Percentiles rank a stretch among this genome's conserved stretches.
Conservation (phyloP, 1,140 invertebrate species). For the Dryas iulia region DNA sequence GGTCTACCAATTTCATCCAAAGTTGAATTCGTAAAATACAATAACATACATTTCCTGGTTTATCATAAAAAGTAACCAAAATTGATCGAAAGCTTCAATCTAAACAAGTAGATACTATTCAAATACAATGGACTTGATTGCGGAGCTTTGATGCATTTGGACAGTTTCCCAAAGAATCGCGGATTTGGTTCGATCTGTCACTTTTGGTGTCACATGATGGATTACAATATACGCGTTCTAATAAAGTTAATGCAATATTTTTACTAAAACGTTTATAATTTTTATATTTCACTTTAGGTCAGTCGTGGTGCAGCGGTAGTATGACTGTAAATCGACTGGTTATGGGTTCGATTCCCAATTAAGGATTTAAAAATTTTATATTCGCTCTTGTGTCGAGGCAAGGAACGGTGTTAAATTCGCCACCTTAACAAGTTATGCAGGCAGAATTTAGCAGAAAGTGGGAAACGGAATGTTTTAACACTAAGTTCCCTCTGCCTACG, state of each 20-base stretch:
- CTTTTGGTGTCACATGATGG: slow-evolving; percentile 49
- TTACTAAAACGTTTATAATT: background rate
- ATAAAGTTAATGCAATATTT: background rate
- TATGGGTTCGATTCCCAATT: background rate
- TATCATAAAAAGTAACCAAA: slow-evolving; percentile 40
- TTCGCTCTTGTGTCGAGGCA: background rate
- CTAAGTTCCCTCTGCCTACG: background rate
- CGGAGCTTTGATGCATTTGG: slow-evolving; percentile 42
- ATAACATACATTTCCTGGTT: slow-evolving; percentile 35
- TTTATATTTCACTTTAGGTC: background rate
- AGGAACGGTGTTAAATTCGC: no score
- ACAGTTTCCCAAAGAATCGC: slow-evolving; percentile 49
- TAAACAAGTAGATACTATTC: slow-evolving; percentile 53
- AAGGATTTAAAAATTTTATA: background rate
- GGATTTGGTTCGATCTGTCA: slow-evolving; percentile 61
- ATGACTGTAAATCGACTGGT: background rate
- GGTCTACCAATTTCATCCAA: background rate
- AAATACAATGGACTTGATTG: slow-evolving; percentile 67
- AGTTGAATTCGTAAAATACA: background rate
- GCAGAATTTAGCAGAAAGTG: background rate
- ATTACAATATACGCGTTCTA: slow-evolving; percentile 27
- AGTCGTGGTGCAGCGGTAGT: background rate
- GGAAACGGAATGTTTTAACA: background rate
- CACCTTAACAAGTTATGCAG: no score
- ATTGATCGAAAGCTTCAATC: slow-evolving; percentile 63